Conservation (phyloP, 2,797 vertebrate species). For the Coccyzus lansbergi region DNA sequence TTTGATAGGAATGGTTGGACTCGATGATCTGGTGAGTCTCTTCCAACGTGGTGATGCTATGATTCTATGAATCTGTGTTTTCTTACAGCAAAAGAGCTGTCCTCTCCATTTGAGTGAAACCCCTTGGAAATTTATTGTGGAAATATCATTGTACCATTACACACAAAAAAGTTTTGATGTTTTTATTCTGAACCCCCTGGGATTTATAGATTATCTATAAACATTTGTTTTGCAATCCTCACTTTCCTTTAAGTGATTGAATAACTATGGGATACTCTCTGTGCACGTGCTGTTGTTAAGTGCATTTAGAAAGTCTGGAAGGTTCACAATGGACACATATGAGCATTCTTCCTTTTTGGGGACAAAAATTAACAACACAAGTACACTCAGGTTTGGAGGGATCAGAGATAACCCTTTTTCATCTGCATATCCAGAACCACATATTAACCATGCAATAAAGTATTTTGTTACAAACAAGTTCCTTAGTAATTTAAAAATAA, state of each 20-base stretch:
- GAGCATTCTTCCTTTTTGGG: neutral
- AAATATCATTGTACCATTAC: neutral
- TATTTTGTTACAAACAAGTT: neutral
- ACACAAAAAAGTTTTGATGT: neutral
- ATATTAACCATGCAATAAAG: neutral
- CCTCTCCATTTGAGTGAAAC: neutral
- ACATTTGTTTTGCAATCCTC: neutral
- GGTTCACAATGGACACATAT: neutral
- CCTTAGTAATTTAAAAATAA: neutral
- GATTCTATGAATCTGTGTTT: neutral
- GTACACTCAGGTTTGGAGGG: neutral
- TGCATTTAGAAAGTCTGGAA: neutral
- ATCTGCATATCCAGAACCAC: neutral
- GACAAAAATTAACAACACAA: neutral
- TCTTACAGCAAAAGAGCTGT: neutral
- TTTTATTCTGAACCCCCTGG: neutral
- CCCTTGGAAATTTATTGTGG: neutral
- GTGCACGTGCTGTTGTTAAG: neutral
- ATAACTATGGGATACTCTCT: neutral
- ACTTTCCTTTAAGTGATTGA: neutral
- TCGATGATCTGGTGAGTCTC: no score
- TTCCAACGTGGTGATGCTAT: no score
- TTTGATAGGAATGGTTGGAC: no score
- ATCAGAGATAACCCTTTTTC: neutral
- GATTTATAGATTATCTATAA: neutral